Evolutionary conservation across 2,888 invertebrate species (phyloP).

Genomic region (Sepioteuthis lessoniana): DNA sequence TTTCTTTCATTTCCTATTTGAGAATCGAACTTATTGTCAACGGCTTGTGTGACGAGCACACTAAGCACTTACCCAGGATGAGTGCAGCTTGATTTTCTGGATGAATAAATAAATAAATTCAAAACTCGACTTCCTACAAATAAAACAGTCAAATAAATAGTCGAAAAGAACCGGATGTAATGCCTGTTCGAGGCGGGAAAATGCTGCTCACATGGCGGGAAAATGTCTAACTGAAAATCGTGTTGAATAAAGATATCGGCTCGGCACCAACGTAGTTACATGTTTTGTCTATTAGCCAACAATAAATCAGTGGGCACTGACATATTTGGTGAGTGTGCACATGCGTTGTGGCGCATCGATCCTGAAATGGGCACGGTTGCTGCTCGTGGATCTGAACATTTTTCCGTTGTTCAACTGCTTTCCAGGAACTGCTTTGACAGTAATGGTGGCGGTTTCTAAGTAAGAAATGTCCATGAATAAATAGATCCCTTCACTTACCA

Average conservation of each 20-base stretch:
- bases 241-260: neutral
- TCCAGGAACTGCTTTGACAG: neutral
- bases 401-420: neutral
- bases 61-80: neutral
- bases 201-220: neutral
- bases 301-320: neutral
- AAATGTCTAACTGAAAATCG: neutral
- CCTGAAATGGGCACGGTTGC: neutral
- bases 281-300: slow-evolving; percentile 33
- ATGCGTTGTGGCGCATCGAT: neutral
- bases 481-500: neutral
- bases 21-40: too few species aligned
- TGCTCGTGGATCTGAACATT: neutral
- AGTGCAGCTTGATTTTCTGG: neutral
- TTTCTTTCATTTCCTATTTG: too few species aligned
- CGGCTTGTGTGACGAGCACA: neutral
- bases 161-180: neutral
- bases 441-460: neutral
- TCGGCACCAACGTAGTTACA: slow-evolving; percentile 15
- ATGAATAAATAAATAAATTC: neutral
- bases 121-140: neutral
- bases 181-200: slow-evolving; percentile 16
- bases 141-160: neutral
- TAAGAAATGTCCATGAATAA: neutral
- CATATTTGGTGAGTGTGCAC: neutral